These are phyloP conservation scores for Paedocypris sp. DNA, from an alignment of 2,113 vertebrate genomes.

Conservation along the genomic window DNA sequence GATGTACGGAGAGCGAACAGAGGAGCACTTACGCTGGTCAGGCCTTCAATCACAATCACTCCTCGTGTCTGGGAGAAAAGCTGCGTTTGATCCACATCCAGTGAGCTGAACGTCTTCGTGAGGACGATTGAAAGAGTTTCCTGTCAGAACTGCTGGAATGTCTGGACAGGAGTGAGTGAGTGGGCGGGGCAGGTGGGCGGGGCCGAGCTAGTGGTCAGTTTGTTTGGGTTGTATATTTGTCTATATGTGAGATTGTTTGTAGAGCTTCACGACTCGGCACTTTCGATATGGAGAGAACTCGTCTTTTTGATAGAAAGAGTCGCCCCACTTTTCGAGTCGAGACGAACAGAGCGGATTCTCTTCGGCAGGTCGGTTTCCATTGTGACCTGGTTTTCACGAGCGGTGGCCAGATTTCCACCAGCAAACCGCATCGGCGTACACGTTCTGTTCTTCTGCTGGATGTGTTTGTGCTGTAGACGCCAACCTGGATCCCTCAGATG, in stretches of 20 bases:
- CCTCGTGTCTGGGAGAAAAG: neutral
- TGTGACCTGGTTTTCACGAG: no score
- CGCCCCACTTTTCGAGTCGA: constrained; percentile 27
- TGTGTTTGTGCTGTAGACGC: no score
- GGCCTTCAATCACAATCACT: no score
- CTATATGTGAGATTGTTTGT: constrained; percentile 63
- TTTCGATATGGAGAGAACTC: constrained; percentile 61
- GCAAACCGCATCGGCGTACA: no score
- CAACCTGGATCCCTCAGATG: no score
- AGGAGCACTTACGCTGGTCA: no score
- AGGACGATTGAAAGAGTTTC: neutral
- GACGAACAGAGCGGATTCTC: no score
- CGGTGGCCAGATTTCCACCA: no score
- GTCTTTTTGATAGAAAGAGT: constrained; percentile 30
- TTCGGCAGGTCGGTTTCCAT: no score
- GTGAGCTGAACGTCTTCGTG: no score
- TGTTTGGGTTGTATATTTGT: constrained; percentile 63
- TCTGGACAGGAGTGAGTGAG: constrained; percentile 43
- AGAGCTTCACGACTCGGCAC: constrained; percentile 78
- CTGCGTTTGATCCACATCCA: neutral
- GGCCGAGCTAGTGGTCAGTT: constrained; percentile 60
- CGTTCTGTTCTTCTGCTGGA: no score
- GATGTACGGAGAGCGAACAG: neutral
- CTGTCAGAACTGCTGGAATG: constrained; percentile 72
- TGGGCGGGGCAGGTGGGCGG: neutral